These are phyloP conservation scores for Leptestheria dahalacensis DNA, from an alignment of 1,140 invertebrate species.

Conservation along the genomic window DNA sequence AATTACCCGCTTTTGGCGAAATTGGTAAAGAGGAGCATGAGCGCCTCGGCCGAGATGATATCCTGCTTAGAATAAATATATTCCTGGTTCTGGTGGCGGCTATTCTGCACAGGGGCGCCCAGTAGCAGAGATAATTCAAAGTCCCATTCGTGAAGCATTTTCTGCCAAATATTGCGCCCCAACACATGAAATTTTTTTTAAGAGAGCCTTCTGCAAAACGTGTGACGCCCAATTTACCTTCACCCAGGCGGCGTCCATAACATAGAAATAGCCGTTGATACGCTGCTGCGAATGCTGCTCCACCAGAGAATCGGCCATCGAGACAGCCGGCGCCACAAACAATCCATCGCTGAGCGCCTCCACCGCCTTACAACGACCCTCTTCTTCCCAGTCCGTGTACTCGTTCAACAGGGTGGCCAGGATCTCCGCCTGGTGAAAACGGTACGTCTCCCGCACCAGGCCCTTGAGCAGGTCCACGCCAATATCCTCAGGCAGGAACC, in stretches of 20 bases:
- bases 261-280: conserved; percentile 62
- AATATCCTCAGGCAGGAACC: conserved; percentile 46
- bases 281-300: conserved; percentile 34
- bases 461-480: conserved; percentile 90
- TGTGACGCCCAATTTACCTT: too few species aligned
- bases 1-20: conserved; percentile 66
- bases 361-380: conserved; percentile 79
- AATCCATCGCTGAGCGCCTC: conserved; percentile 83
- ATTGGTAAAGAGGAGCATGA: conserved; percentile 76
- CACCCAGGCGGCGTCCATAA: conserved; percentile 48
- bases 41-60: conserved; percentile 57
- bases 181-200: background rate
- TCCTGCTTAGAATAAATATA: conserved; percentile 36
- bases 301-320: conserved; percentile 54
- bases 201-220: too few species aligned
- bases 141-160: background rate
- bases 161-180: too few species aligned
- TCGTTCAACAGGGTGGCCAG: conserved; percentile 93
- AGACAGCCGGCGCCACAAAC: conserved; percentile 68
- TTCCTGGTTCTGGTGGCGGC: background rate
- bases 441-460: conserved; percentile 83
- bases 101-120: background rate
- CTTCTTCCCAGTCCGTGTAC: conserved; percentile 93
- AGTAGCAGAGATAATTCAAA: background rate
- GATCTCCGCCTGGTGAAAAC: conserved; percentile 88